Conservation (phyloP, 2,113 vertebrate genomes). For the Campylomormyrus numenius region DNA sequence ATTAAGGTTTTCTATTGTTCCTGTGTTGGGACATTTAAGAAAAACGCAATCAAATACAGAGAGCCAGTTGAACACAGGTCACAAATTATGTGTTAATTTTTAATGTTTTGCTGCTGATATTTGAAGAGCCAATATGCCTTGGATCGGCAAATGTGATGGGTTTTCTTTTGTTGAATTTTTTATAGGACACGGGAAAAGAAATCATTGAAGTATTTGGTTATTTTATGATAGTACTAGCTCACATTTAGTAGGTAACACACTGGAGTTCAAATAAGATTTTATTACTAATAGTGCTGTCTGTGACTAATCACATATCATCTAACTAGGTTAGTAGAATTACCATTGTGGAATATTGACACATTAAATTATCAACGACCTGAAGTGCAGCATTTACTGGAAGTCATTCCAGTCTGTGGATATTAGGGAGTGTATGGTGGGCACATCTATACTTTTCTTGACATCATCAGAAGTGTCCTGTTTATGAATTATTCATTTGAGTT, state of each 20-base stretch:
- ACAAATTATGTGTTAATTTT: neutral
- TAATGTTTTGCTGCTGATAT: neutral
- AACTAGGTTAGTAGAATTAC: neutral
- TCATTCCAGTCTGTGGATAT: neutral
- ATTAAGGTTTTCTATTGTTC: neutral
- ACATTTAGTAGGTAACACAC: neutral
- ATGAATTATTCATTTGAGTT: neutral
- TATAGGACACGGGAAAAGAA: neutral
- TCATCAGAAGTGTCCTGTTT: neutral
- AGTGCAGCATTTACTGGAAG: neutral
- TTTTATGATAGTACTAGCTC: neutral
- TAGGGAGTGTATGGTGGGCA: neutral
- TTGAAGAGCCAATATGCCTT: neutral
- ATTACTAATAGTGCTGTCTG: neutral
- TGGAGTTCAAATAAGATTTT: constrained; percentile 1
- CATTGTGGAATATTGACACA: neutral
- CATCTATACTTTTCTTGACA: neutral
- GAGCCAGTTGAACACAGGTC: neutral
- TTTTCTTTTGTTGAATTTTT: neutral
- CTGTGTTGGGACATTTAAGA: neutral
- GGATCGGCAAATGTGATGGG: neutral
- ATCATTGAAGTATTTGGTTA: neutral
- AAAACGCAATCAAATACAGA: neutral
- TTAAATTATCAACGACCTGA: neutral
- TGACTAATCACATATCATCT: neutral